phyloP scores from a whole-genome alignment of 2,113 vertebrate species.

The Circaetus gallicus region DNA sequence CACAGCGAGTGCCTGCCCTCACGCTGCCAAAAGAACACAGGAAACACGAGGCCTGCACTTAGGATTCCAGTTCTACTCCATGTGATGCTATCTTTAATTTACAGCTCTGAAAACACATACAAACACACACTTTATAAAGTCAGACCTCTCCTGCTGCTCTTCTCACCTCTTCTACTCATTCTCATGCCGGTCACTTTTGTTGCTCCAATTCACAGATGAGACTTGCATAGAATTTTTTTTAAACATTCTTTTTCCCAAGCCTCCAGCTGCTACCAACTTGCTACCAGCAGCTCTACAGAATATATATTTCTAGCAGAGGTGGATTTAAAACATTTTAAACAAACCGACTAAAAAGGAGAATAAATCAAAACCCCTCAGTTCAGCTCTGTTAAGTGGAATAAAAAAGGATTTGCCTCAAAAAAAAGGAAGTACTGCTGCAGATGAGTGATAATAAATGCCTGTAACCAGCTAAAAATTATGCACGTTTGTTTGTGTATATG shows the following conservation, averaged over 20 bases:
- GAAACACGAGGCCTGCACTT: neutral
- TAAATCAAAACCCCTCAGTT: neutral
- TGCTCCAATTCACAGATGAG: neutral
- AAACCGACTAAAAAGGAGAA: neutral
- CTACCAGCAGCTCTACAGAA: neutral
- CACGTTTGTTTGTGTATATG: neutral
- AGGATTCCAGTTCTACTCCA: neutral
- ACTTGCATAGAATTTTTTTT: neutral
- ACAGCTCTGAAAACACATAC: constrained; percentile 8
- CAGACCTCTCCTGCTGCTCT: neutral
- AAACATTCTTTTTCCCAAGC: neutral
- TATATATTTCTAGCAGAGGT: neutral
- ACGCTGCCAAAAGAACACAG: neutral
- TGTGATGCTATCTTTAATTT: constrained; percentile 17
- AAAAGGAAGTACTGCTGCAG: neutral
- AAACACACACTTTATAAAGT: neutral
- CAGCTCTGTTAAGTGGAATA: neutral
- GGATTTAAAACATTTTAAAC: neutral
- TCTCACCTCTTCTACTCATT: neutral
- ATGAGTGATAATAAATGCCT: constrained; percentile 11
- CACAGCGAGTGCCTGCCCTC: neutral
- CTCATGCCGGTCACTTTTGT: neutral
- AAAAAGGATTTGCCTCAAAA: constrained; percentile 10
- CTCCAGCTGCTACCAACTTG: constrained; percentile 15
- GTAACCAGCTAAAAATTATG: neutral